Conservation (phyloP, 2,797 vertebrate species). For the Amblyraja radiata region DNA sequence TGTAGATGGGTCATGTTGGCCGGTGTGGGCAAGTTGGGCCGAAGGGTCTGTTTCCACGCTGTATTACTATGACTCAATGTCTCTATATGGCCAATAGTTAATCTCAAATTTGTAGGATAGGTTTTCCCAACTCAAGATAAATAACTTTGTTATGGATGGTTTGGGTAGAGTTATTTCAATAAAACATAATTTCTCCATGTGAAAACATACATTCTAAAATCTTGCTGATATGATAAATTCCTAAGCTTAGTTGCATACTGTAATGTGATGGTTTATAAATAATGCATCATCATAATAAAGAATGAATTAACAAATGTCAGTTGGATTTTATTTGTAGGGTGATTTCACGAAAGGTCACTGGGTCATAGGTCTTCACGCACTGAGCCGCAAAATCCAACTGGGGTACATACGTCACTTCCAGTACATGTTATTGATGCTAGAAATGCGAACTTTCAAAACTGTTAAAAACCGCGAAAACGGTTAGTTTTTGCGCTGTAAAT, state of each 20-base stretch:
- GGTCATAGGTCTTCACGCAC: no score
- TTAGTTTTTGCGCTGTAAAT: no score
- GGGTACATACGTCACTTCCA: no score
- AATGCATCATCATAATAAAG: background rate
- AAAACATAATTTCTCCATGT: background rate
- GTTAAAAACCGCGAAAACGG: no score
- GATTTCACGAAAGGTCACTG: no score
- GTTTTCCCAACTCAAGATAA: slow-evolving; percentile 4
- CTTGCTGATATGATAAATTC: background rate
- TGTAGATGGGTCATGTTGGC: no score
- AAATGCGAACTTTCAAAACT: no score
- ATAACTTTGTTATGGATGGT: background rate
- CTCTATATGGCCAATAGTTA: slow-evolving; percentile 2
- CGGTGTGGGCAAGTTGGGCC: no score
- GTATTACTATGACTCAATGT: no score
- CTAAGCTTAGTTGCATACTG: background rate
- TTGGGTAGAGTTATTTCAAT: background rate
- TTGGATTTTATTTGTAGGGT: background rate
- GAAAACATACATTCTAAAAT: slow-evolving; percentile 15
- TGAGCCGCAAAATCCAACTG: no score
- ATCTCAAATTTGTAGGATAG: background rate
- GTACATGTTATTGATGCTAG: no score
- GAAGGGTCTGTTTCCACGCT: no score
- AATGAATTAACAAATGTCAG: background rate
- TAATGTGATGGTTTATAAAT: background rate